These are phyloP conservation scores for Brachypterus glaber DNA, from an alignment of 2,888 invertebrate genomes.

Conservation along the genomic window DNA sequence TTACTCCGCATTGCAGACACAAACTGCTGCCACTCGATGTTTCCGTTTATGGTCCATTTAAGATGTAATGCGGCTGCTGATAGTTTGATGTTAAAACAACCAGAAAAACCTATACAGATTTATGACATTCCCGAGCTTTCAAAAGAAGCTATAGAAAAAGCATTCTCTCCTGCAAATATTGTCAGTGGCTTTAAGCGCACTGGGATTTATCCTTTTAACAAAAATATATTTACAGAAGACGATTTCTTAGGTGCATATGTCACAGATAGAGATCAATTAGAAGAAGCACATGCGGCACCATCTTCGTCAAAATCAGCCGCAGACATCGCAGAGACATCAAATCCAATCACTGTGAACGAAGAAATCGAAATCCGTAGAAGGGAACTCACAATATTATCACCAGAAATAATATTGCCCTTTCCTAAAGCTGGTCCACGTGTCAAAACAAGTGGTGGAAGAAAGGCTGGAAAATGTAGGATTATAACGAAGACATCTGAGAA, in stretches of 20 bases:
- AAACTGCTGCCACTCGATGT: slow-evolving; percentile 14
- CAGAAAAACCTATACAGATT: slow-evolving; percentile 10
- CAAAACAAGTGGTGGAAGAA: not conserved
- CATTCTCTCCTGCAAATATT: slow-evolving; percentile 12
- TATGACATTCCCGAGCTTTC: slow-evolving; percentile 5
- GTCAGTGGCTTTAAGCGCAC: slow-evolving; percentile 13
- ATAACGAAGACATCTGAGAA: not conserved
- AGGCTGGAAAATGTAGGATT: not conserved
- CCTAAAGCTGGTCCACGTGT: not conserved
- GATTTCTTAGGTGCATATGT: slow-evolving; percentile 9
- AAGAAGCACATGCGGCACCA: too few species aligned
- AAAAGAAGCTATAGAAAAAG: slow-evolving; percentile 9
- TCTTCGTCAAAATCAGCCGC: too few species aligned
- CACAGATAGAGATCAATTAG: slow-evolving; percentile 4
- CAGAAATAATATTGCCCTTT: not conserved
- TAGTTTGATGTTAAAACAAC: slow-evolving; percentile 9
- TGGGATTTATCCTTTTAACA: slow-evolving; percentile 7
- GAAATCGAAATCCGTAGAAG: too few species aligned
- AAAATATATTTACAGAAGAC: slow-evolving; percentile 5
- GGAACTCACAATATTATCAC: too few species aligned
- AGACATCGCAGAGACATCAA: too few species aligned
- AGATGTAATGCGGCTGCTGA: slow-evolving; percentile 5
- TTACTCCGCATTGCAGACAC: slow-evolving; percentile 14
- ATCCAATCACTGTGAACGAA: too few species aligned
- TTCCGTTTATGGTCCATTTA: slow-evolving; percentile 12